Evolutionary conservation across 2,113 vertebrate genomes (phyloP).

Genomic region (Pleuronectes platessa): DNA sequence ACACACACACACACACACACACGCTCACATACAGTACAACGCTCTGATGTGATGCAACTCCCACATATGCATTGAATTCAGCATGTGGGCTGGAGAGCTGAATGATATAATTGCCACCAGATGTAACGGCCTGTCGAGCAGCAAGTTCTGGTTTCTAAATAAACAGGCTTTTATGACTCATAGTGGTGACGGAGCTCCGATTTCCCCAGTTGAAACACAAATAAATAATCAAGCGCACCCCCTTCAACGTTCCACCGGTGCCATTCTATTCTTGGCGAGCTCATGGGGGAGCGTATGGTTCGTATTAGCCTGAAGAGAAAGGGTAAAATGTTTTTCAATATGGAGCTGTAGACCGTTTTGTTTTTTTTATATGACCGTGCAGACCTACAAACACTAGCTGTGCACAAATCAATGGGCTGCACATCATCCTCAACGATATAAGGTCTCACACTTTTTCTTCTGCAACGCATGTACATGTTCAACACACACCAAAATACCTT

Average conservation of each 20-base stretch:
- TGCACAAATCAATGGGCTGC: slow-evolving; percentile 1
- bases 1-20: slow-evolving; percentile 15
- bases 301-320: slow-evolving; percentile 70
- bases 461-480: neutral
- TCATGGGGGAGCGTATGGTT: slow-evolving; percentile 65
- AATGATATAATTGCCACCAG: slow-evolving; percentile 80
- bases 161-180: slow-evolving; percentile 82
- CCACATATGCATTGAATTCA: slow-evolving; percentile 68
- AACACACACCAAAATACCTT: neutral
- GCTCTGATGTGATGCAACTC: slow-evolving; percentile 65
- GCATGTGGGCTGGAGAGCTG: slow-evolving; percentile 56
- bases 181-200: slow-evolving; percentile 74
- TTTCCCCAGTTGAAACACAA: slow-evolving; percentile 81
- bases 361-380: slow-evolving; percentile 14
- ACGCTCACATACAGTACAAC: slow-evolving; percentile 5
- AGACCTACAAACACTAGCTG: slow-evolving; percentile 4
- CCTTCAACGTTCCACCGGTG: slow-evolving; percentile 62
- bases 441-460: neutral
- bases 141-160: slow-evolving; percentile 81
- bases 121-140: slow-evolving; percentile 77
- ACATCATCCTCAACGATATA: neutral
- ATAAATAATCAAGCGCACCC: slow-evolving; percentile 81
- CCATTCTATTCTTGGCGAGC: slow-evolving; percentile 67
- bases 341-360: slow-evolving; percentile 30
- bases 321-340: slow-evolving; percentile 63